Evolutionary conservation across 2,888 invertebrate species (phyloP).

Genomic region (Tiliacea citrago): DNA sequence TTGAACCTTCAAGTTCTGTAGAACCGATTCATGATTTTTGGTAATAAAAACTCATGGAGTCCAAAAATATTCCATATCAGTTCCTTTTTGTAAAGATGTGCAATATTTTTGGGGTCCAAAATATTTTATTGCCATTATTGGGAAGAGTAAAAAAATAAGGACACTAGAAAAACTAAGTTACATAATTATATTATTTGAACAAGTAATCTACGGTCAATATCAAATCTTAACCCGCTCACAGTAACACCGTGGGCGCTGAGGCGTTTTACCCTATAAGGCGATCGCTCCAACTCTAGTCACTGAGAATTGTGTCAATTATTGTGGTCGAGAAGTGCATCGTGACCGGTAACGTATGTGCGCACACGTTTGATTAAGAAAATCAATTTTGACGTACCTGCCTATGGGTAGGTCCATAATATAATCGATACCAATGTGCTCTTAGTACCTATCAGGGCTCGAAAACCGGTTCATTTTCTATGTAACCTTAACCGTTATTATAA

Average conservation of each 20-base stretch:
- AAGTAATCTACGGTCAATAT: neutral
- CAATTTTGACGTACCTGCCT: constrained; percentile 29
- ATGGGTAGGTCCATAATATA: neutral
- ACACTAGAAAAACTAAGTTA: neutral
- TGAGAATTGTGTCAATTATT: constrained; percentile 78
- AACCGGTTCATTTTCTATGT: no score
- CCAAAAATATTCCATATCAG: neutral
- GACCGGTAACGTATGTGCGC: constrained; percentile 45
- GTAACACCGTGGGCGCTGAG: constrained; percentile 46
- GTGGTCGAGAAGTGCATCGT: constrained; percentile 63
- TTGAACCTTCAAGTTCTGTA: neutral
- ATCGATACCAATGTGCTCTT: neutral
- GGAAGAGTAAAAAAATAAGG: neutral
- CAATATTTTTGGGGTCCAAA: neutral
- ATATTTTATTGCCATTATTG: neutral
- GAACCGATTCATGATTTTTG: neutral
- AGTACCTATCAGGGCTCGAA: no score
- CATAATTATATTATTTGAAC: no score
- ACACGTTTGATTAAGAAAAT: constrained; percentile 45
- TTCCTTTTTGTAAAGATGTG: neutral
- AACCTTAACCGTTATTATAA: no score
- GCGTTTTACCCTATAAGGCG: constrained; percentile 67
- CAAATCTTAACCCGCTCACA: constrained; percentile 38
- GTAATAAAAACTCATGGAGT: neutral
- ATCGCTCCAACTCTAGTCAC: constrained; percentile 56